phyloP scores from a whole-genome alignment of 2,797 vertebrate species.

The Todus mexicanus region DNA sequence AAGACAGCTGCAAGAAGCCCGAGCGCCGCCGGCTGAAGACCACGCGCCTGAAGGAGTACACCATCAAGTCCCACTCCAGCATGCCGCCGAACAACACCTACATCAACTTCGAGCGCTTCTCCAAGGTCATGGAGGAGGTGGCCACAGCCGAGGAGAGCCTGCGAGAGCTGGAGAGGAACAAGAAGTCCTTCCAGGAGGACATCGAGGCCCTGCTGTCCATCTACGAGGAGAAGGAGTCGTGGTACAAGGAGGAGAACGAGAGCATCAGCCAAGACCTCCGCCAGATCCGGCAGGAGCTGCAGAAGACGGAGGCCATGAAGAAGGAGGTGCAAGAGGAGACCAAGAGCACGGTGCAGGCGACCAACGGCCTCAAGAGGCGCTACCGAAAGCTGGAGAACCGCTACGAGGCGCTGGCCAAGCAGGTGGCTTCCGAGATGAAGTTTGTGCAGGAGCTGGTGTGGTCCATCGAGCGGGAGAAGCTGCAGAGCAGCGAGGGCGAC shows the following conservation, averaged over 20 bases:
- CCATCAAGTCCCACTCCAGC: conserved; percentile 98
- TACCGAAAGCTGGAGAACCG: conserved; percentile 91
- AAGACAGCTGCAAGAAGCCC: conserved; percentile 86
- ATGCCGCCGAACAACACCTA: conserved; percentile 99
- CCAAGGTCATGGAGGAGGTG: conserved; percentile 93
- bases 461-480: conserved; percentile 82
- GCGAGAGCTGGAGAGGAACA: conserved; percentile 86
- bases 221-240: conserved; percentile 94
- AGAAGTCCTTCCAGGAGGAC: conserved; percentile 89
- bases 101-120: conserved; percentile 97
- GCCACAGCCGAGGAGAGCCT: conserved; percentile 88
- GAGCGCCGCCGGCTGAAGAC: conserved; percentile 95
- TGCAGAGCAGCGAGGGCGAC: conserved; percentile 50
- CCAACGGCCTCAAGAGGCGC: conserved; percentile 88
- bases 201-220: conserved; percentile 90
- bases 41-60: conserved; percentile 97
- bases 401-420: conserved; percentile 89
- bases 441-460: conserved; percentile 94
- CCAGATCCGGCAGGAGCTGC: conserved; percentile 89
- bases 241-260: conserved; percentile 95
- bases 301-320: conserved; percentile 83
- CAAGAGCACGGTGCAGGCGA: conserved; percentile 77
- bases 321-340: conserved; percentile 91
- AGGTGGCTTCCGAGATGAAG: conserved; percentile 89
- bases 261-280: conserved; percentile 87